phyloP scores from a whole-genome alignment of 2,888 invertebrate species.

The Suillia variegata region DNA sequence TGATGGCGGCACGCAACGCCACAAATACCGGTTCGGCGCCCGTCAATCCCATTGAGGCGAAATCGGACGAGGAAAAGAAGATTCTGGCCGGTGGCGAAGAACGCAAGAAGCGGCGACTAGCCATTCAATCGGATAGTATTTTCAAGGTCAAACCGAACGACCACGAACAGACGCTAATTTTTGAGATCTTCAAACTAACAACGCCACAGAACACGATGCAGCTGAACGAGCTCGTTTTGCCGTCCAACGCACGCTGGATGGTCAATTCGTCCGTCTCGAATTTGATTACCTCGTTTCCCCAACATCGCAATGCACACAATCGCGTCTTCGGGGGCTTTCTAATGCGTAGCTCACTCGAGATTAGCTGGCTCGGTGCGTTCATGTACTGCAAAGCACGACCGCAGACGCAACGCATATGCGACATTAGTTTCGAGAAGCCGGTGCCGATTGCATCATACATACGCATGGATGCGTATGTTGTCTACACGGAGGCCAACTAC shows the following conservation, averaged over 20 bases:
- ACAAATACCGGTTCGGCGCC: slow-evolving; percentile 65
- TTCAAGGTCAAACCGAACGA: slow-evolving; percentile 69
- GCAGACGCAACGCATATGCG: slow-evolving; percentile 69
- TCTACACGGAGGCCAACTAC: slow-evolving; percentile 63
- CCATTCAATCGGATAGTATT: slow-evolving; percentile 64
- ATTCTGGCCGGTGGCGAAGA: slow-evolving; percentile 67
- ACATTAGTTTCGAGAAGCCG: slow-evolving; percentile 73
- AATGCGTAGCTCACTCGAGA: slow-evolving; percentile 77
- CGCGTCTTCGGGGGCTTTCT: slow-evolving; percentile 80
- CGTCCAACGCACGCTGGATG: slow-evolving; percentile 71
- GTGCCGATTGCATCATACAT: slow-evolving; percentile 75
- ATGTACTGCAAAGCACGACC: slow-evolving; percentile 67
- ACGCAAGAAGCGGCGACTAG: slow-evolving; percentile 63
- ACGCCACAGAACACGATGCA: slow-evolving; percentile 64
- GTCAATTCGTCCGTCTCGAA: slow-evolving; percentile 65
- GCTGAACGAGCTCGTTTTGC: slow-evolving; percentile 64
- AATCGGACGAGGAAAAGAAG: slow-evolving; percentile 66
- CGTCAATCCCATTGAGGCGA: slow-evolving; percentile 66
- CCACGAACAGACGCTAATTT: slow-evolving; percentile 71
- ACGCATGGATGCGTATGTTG: slow-evolving; percentile 71
- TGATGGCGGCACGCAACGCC: slow-evolving; percentile 75
- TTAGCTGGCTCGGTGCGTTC: slow-evolving; percentile 71
- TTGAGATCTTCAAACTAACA: slow-evolving; percentile 70
- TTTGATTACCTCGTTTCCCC: slow-evolving; percentile 67
- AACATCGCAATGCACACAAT: slow-evolving; percentile 76